Evolutionary conservation across 2,113 vertebrate genomes (phyloP).

Genomic region (Felis catus): F.catus_Fca126_mat1.0 CM031423.1:73615001-73615500

Average conservation of each 20-base stretch:
- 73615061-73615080: background rate
- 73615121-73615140: background rate
- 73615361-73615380: too few relatives aligned
- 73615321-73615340: too few relatives aligned
- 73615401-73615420: too few relatives aligned
- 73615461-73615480: background rate
- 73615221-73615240: conserved; percentile 18
- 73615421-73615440: too few relatives aligned
- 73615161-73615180: background rate
- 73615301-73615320: too few relatives aligned
- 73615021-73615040: background rate
- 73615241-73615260: background rate
- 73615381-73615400: too few relatives aligned
- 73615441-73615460: too few relatives aligned
- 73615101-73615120: background rate
- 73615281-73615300: too few relatives aligned
- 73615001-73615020: background rate
- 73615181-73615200: background rate
- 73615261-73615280: too few relatives aligned
- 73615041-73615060: background rate
- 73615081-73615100: background rate
- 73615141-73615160: conserved; percentile 4
- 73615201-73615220: background rate
- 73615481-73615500: background rate
- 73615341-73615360: too few relatives aligned